phyloP scores from a whole-genome alignment of 2,113 vertebrate species.

The Podarcis muralis region DNA sequence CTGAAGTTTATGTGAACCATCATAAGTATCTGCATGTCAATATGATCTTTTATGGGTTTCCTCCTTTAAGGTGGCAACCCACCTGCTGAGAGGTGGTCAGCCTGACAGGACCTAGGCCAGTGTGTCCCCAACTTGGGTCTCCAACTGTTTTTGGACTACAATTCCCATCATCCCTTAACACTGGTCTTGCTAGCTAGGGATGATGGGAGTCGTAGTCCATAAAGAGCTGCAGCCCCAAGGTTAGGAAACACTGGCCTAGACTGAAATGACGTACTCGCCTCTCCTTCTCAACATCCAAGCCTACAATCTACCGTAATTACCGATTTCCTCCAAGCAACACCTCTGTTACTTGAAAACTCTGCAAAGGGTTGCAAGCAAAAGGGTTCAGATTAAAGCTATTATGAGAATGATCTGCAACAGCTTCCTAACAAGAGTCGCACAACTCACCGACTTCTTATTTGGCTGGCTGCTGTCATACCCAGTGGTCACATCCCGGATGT shows the following conservation, averaged over 20 bases:
- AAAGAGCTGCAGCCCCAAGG: too few species aligned
- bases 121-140: too few species aligned
- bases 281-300: not conserved
- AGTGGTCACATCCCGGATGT: conserved; percentile 87
- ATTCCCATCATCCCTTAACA: too few species aligned
- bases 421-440: accelerated
- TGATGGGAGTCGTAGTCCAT: not conserved
- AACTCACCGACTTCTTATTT: conserved; percentile 82
- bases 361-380: not conserved
- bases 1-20: not conserved
- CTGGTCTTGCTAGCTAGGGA: too few species aligned
- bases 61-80: not conserved
- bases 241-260: too few species aligned
- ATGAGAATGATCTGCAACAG: not conserved
- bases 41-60: not conserved
- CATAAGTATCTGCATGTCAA: not conserved
- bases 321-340: not conserved
- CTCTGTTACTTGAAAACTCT: not conserved
- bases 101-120: not conserved
- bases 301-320: not conserved
- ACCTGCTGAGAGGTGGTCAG: too few species aligned
- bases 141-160: too few species aligned
- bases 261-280: too few species aligned
- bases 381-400: too few species aligned
- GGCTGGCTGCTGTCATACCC: conserved; percentile 92